Evolutionary conservation across 2,113 vertebrate genomes (phyloP).

Genomic region (Urocitellus parryii): DNA sequence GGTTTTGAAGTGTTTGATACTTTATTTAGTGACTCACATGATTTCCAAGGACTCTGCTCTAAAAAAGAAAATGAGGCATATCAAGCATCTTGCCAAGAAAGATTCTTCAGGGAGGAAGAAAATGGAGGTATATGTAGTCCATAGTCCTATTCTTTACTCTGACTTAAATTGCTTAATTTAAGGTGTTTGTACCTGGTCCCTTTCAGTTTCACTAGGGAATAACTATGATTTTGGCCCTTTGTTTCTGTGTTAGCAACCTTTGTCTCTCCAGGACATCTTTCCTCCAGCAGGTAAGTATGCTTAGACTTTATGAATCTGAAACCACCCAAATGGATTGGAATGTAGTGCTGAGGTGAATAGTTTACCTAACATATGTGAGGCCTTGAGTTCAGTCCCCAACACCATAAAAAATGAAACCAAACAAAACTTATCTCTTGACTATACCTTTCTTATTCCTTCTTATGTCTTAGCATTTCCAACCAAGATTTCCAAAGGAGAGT

Average conservation of each 20-base stretch:
- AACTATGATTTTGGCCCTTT: not conserved
- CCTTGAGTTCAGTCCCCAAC: not conserved
- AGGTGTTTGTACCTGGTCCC: not conserved
- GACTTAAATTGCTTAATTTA: not conserved
- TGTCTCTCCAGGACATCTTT: not conserved
- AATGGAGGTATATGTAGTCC: conserved; percentile 87
- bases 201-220: not conserved
- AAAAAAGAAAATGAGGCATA: conserved; percentile 88
- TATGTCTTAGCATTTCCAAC: conserved; percentile 20
- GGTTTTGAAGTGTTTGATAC: conserved; percentile 92
- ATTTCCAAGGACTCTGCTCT: conserved; percentile 83
- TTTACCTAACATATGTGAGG: not conserved
- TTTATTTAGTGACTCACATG: conserved; percentile 87
- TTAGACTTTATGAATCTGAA: conserved; percentile 38
- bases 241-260: conserved; percentile 4
- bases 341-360: not conserved
- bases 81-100: conserved; percentile 87
- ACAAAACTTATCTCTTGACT: not conserved
- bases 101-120: conserved; percentile 91
- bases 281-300: not conserved
- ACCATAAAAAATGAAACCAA: not conserved
- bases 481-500: conserved; percentile 48
- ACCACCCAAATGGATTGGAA: not conserved
- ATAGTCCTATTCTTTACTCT: not conserved
- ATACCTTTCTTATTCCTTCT: not conserved